A percentile compares a stretch with the other conserved stretches of the same genome.
These are phyloP conservation scores for Nyctereutes procyonoides DNA, from an alignment of 2,113 vertebrate species.

Conservation along the genomic window DNA sequence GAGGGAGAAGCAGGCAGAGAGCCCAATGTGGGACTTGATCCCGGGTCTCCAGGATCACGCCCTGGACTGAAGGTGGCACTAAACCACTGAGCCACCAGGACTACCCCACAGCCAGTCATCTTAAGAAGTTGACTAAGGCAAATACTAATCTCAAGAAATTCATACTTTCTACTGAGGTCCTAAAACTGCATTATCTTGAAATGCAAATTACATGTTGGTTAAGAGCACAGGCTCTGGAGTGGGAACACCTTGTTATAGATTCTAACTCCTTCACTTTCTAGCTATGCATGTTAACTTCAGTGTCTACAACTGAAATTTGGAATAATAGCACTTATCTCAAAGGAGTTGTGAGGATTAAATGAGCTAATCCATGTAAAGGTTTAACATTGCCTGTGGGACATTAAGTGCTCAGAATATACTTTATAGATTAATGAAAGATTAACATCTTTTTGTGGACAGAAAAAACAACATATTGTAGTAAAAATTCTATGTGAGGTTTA, in stretches of 20 bases:
- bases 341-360: neutral
- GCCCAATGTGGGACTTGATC: too few relatives aligned
- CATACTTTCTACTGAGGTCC: neutral
- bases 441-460: constrained; percentile 11
- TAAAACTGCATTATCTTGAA: constrained; percentile 9
- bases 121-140: neutral
- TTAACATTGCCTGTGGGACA: neutral
- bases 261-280: neutral
- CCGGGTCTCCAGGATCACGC: too few relatives aligned
- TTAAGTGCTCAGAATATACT: neutral
- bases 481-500: neutral
- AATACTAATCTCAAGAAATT: neutral
- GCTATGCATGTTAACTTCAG: neutral
- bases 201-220: constrained; percentile 36
- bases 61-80: too few relatives aligned
- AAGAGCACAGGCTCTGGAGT: constrained; percentile 30
- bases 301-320: neutral
- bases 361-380: neutral
- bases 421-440: constrained; percentile 23
- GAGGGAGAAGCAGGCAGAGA: too few relatives aligned
- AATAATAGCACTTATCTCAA: neutral
- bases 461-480: neutral
- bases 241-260: constrained; percentile 26
- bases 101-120: neutral
- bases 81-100: too few relatives aligned